Base-by-base conservation (phyloP, 2,797 vertebrate species). In the Amniataba percoides region DNA sequence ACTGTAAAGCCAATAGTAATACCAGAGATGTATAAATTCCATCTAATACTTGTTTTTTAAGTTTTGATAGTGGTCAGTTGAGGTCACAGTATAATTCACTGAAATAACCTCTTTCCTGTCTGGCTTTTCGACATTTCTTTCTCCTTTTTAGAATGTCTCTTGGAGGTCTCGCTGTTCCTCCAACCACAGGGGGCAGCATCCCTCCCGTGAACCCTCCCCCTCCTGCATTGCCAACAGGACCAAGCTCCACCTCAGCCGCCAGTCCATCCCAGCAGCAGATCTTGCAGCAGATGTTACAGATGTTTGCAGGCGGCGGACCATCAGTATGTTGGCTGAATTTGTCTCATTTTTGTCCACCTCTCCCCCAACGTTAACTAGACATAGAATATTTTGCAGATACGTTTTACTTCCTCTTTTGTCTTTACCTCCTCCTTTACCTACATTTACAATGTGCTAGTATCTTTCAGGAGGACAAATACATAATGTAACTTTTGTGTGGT, bases 211-310 rank as follows among this genome's bases (percentile, higher is more conserved):
- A 88, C 71, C 71, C 92, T 23, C 58, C 1, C 2, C 9, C 25
- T 0, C 89, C 95, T 23, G 84, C 71, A 59, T 43, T 95, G 67
- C 86, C 96, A 84, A 90, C 90, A 25, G 95, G 89, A 86, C 60
- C 94, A 80, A 94, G 84, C 77, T 89, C 90, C 90, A 11, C 7
- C 21, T 62, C 66, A 19, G 94, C 90, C 85, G 70, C 94, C 79
- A 94, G 84, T 81, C 90, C 91, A 90, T 71, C 87, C 79, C 96
- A 93, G 79, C 91, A 97, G 89, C 97, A 97, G 88, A 96, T 98
- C 80, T 96, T 98, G 96, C 97, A 97, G 90, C 97, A 98, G 92
- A 97, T 98, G 96, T 91, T 97, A 89, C 97, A 98, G 88, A 95
- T 97, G 90, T 92, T 97, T 81, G 94, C 96, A 1, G 96, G 96